These are phyloP conservation scores for Psittacula echo DNA, from an alignment of 2,797 vertebrate species.

Conservation along the genomic window DNA sequence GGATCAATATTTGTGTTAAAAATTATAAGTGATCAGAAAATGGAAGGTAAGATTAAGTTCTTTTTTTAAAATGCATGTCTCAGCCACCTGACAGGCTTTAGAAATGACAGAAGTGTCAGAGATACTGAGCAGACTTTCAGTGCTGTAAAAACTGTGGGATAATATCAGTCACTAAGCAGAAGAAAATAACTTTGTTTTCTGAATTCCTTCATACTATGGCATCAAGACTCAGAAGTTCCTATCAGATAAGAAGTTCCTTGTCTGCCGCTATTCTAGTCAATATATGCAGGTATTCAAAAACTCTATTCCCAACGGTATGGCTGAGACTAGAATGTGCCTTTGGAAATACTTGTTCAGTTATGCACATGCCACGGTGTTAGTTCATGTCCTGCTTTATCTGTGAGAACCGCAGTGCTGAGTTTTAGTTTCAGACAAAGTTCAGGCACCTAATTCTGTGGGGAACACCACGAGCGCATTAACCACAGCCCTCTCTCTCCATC, in stretches of 20 bases:
- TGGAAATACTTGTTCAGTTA: not conserved
- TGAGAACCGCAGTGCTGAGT: not conserved
- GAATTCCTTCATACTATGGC: not conserved
- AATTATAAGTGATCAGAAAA: not conserved
- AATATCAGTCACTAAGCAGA: not conserved
- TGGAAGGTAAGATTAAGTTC: not conserved
- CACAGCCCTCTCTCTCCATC: not conserved
- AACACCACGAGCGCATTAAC: accelerated
- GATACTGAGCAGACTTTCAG: not conserved
- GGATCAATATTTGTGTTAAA: not conserved
- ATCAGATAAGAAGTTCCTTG: not conserved
- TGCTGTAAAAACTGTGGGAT: not conserved
- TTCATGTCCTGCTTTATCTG: not conserved
- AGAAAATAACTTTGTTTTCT: not conserved
- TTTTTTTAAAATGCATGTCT: not conserved
- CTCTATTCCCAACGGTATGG: accelerated
- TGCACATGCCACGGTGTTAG: accelerated
- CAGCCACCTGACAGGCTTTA: not conserved
- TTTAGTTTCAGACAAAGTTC: not conserved
- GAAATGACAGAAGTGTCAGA: not conserved
- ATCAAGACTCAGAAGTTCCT: not conserved
- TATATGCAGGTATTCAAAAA: not conserved
- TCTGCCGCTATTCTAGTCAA: not conserved
- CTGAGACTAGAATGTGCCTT: not conserved
- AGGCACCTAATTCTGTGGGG: accelerated